Evolutionary conservation across 2,888 invertebrate species (phyloP).

Genomic region (Allacma fusca): DNA sequence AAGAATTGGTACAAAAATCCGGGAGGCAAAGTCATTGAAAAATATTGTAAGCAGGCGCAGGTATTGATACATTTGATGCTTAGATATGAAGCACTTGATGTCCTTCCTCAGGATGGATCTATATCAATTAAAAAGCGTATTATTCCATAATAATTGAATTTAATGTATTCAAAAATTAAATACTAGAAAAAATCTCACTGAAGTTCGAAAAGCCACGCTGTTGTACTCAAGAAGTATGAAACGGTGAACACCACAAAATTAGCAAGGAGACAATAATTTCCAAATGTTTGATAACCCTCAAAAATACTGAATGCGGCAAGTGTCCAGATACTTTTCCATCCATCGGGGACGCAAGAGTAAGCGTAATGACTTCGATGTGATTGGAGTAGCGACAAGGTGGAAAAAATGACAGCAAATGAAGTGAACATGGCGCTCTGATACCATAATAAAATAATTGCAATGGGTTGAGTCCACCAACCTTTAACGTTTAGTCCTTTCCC

Average conservation of each 20-base stretch:
- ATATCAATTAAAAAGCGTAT: no score
- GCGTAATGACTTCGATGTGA: neutral
- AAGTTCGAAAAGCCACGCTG: neutral
- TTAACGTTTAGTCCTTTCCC: no score
- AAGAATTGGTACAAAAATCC: slow-evolving; percentile 5
- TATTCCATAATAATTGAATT: no score
- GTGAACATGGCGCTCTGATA: neutral
- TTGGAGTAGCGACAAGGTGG: neutral
- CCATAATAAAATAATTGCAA: neutral
- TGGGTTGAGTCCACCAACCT: no score
- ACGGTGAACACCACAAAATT: neutral
- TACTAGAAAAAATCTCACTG: neutral
- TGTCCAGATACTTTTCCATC: neutral
- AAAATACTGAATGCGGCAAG: neutral
- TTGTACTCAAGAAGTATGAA: neutral
- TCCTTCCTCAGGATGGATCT: no score
- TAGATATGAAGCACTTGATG: neutral
- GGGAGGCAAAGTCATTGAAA: slow-evolving; percentile 17
- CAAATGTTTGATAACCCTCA: neutral
- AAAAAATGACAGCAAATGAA: neutral
- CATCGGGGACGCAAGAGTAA: neutral
- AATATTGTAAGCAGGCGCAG: neutral
- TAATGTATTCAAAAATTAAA: no score
- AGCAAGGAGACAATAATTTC: neutral
- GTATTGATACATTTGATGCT: neutral